A percentile compares a stretch with the other conserved stretches of the same genome.
Conservation (phyloP, 53 echinoderm and acorn worm genomes). For the Holothuria scabra region DNA sequence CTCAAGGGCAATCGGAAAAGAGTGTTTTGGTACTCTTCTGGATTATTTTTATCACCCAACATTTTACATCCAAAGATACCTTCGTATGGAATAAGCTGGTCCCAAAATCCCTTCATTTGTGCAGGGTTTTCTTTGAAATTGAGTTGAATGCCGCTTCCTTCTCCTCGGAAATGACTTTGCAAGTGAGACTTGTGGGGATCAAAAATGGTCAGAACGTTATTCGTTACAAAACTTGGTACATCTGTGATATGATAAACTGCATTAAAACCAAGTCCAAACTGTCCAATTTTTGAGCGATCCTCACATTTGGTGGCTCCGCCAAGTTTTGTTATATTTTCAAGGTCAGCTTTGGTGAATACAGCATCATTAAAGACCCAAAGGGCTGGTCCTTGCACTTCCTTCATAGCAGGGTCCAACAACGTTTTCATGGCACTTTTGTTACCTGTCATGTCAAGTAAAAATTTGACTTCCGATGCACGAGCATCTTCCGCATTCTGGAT, state of each 20-base stretch:
- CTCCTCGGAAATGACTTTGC: slow-evolving; percentile 45
- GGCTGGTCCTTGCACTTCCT: slow-evolving; percentile 80
- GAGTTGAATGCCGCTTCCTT: slow-evolving; percentile 71
- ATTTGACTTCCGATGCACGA: slow-evolving; percentile 83
- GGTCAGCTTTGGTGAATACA: slow-evolving; percentile 67
- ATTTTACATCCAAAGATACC: slow-evolving; percentile 79
- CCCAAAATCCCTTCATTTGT: slow-evolving; percentile 42
- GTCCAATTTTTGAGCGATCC: slow-evolving; percentile 77
- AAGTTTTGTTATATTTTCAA: slow-evolving; percentile 78
- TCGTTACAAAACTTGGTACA: slow-evolving; percentile 84
- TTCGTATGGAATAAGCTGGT: slow-evolving; percentile 84
- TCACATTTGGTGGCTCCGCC: slow-evolving; percentile 78
- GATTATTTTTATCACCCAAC: neutral
- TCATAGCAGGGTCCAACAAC: slow-evolving; percentile 72
- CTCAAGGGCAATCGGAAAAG: slow-evolving; percentile 86
- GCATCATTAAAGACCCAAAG: slow-evolving; percentile 92
- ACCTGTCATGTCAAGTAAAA: slow-evolving; percentile 78
- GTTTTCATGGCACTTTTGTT: slow-evolving; percentile 50
- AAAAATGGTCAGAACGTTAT: slow-evolving; percentile 72
- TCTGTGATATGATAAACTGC: slow-evolving; percentile 94
- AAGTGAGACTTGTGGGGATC: slow-evolving; percentile 82
- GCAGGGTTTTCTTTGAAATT: slow-evolving; percentile 54
- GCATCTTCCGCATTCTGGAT: slow-evolving; percentile 99
- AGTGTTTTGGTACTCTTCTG: slow-evolving; percentile 52
- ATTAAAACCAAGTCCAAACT: slow-evolving; percentile 92